A percentile compares a stretch with the other conserved stretches of the same genome.
Conservation (phyloP, 1,140 invertebrate genomes). For the Apis cerana region DNA sequence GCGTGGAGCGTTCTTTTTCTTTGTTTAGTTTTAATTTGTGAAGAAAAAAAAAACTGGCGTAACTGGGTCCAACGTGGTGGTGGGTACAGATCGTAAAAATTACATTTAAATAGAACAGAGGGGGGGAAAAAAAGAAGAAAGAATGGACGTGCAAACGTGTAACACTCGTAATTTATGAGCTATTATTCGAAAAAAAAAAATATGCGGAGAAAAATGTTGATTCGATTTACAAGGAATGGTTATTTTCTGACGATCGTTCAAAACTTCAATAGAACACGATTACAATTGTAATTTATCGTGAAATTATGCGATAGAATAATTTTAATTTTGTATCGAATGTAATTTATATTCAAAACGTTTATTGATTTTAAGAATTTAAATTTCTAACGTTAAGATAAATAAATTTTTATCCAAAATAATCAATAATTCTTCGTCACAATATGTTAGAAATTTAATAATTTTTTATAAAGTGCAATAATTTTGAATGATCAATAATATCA, state of each 20-base stretch:
- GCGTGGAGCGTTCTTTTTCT: constrained; percentile 37
- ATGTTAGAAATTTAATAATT: background rate
- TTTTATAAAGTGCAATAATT: constrained; percentile 53
- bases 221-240: constrained; percentile 8
- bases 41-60: constrained; percentile 44
- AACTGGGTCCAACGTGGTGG: constrained; percentile 69
- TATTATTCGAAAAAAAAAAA: constrained; percentile 33
- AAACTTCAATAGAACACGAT: constrained; percentile 2
- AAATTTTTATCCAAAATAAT: background rate
- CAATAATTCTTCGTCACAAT: background rate
- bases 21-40: constrained; percentile 40
- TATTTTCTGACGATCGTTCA: constrained; percentile 14
- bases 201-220: constrained; percentile 6
- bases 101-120: constrained; percentile 41
- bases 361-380: background rate
- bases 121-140: constrained; percentile 28
- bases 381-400: background rate
- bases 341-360: no score
- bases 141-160: constrained; percentile 53
- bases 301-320: no score
- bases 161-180: constrained; percentile 59
- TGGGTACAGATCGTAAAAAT: constrained; percentile 69
- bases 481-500: constrained; percentile 9
- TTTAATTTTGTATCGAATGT: no score
- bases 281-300: background rate